Percentiles rank a stretch among this genome's conserved stretches.
Conservation (phyloP, 2,888 invertebrate genomes). For the Drosophila aldrichi region DNA sequence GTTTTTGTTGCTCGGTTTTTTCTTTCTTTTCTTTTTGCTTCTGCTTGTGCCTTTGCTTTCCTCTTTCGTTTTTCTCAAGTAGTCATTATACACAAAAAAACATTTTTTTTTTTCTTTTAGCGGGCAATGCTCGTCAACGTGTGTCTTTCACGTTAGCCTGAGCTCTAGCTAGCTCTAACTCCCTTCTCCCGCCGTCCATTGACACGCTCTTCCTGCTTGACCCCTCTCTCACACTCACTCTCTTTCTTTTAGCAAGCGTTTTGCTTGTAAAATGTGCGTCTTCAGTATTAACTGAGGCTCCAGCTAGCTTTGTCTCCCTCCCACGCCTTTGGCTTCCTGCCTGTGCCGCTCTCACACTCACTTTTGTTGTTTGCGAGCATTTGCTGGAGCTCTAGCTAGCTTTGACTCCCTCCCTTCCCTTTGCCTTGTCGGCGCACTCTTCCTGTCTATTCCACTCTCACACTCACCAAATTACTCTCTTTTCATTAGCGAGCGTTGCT, state of each 20-base stretch:
- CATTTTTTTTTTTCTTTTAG: slow-evolving; percentile 42
- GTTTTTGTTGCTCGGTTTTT: slow-evolving; percentile 27
- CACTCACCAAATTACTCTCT: background rate
- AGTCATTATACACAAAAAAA: slow-evolving; percentile 78
- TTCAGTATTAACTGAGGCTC: background rate
- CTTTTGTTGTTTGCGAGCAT: background rate
- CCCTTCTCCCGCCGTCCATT: background rate
- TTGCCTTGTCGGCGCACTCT: background rate
- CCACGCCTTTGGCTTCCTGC: background rate
- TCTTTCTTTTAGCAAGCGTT: slow-evolving; percentile 1
- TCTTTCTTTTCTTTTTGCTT: slow-evolving; percentile 20
- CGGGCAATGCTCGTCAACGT: slow-evolving; percentile 61
- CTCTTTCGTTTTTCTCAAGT: slow-evolving; percentile 71
- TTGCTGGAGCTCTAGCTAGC: background rate
- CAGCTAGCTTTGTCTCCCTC: background rate
- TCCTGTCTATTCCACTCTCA: background rate
- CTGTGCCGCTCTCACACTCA: background rate
- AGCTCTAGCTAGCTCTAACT: slow-evolving; percentile 10
- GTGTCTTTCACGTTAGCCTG: slow-evolving; percentile 62
- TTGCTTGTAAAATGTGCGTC: slow-evolving; percentile 1
- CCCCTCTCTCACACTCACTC: background rate
- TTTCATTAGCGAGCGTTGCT: background rate
- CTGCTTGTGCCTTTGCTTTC: slow-evolving; percentile 20
- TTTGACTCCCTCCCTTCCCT: background rate
- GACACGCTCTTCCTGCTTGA: background rate